Evolutionary conservation across 1,140 invertebrate genomes (phyloP).

Genomic region (Aricia agestis): DNA sequence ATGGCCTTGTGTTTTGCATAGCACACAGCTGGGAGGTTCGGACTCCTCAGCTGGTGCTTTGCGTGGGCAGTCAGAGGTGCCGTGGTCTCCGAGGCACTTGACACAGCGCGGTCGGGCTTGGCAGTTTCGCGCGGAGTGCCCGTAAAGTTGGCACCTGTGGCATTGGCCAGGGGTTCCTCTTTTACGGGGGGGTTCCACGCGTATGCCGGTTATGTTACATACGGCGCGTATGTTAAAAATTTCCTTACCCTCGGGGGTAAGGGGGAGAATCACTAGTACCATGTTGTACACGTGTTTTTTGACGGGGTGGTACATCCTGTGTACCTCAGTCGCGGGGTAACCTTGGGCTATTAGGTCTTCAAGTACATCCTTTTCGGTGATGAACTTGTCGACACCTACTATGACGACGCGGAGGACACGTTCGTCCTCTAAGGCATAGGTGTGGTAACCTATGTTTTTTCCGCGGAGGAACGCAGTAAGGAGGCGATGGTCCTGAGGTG

Average conservation of each 20-base stretch:
- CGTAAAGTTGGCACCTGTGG: slow-evolving; percentile 18
- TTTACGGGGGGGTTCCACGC: neutral
- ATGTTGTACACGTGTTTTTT: neutral
- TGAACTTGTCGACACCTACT: neutral
- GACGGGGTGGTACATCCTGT: neutral
- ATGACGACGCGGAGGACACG: neutral
- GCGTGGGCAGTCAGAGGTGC: slow-evolving; percentile 13
- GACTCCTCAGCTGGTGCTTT: neutral
- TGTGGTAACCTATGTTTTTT: neutral
- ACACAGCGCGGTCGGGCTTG: slow-evolving; percentile 4
- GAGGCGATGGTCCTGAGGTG: neutral
- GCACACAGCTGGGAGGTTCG: slow-evolving; percentile 9
- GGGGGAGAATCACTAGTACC: neutral
- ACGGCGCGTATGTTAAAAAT: neutral
- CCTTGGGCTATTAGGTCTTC: neutral
- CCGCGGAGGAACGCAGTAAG: neutral
- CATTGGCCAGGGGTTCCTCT: neutral
- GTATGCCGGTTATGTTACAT: neutral
- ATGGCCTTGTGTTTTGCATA: slow-evolving; percentile 16
- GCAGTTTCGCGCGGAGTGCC: slow-evolving; percentile 5
- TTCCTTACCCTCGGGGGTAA: slow-evolving; percentile 8
- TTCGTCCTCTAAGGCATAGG: neutral
- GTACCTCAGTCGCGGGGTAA: neutral
- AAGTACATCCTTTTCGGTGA: neutral
- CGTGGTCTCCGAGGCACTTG: slow-evolving; percentile 16